phyloP scores from a whole-genome alignment of 2,888 invertebrate genomes.

The Toxonevra muliebris region DNA sequence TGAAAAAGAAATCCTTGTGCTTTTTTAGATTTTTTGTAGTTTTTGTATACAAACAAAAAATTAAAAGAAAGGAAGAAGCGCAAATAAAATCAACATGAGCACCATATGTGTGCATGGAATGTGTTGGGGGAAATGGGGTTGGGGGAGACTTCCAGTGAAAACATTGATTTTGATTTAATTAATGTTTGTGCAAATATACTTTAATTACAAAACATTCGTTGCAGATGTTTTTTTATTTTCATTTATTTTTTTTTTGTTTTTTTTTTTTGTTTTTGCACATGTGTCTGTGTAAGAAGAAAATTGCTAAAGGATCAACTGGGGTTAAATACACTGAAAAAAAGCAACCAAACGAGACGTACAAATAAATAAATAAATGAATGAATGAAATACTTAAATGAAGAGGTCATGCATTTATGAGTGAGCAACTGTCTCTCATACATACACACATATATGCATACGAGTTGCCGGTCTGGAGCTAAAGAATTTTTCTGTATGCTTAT shows the following conservation, averaged over 20 bases:
- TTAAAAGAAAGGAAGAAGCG: not conserved
- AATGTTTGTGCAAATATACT: not conserved
- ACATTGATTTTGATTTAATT: slow-evolving; percentile 5
- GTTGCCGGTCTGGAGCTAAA: not conserved
- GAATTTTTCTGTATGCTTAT: not conserved
- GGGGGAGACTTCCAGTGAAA: too few relatives aligned
- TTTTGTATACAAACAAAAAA: not conserved
- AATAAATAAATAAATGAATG: not conserved
- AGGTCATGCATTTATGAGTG: not conserved
- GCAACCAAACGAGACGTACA: not conserved
- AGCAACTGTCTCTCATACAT: not conserved
- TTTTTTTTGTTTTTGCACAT: too few relatives aligned
- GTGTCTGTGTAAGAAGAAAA: too few relatives aligned
- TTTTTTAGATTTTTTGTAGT: too few relatives aligned
- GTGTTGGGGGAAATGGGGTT: not conserved
- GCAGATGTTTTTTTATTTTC: not conserved
- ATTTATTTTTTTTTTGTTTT: too few relatives aligned
- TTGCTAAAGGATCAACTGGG: not conserved
- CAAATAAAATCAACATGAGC: not conserved
- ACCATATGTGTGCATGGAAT: not conserved
- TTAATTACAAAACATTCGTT: not conserved
- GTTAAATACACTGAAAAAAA: not conserved
- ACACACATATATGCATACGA: not conserved
- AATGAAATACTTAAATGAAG: not conserved
- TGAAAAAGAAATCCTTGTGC: too few relatives aligned